Conservation (phyloP, 2,113 vertebrate genomes). For the Percopsis transmontana region DNA sequence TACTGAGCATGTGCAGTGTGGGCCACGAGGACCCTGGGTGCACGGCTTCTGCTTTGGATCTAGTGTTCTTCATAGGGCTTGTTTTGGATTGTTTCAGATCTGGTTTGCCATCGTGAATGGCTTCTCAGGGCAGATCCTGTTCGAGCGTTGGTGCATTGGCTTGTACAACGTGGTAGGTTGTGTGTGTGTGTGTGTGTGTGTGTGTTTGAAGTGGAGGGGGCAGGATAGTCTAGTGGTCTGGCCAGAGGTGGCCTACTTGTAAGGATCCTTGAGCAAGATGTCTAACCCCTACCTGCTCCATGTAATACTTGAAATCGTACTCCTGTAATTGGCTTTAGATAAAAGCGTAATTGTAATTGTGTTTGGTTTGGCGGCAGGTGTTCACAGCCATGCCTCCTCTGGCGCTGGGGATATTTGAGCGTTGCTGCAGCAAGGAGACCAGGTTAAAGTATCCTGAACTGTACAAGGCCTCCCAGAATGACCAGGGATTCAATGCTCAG, state of each 20-base stretch:
- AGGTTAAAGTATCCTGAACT: slow-evolving; percentile 15
- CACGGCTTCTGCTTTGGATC: not conserved
- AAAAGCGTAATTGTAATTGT: too few species aligned
- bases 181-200: not conserved
- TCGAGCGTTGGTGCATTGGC: slow-evolving; percentile 88
- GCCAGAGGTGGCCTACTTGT: too few species aligned
- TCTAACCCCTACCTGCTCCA: too few species aligned
- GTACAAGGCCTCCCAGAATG: slow-evolving; percentile 21
- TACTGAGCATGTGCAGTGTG: slow-evolving; percentile 35
- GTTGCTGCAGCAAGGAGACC: slow-evolving; percentile 10
- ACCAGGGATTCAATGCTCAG: slow-evolving; percentile 18
- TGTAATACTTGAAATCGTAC: too few species aligned
- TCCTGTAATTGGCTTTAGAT: too few species aligned
- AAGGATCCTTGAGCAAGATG: too few species aligned
- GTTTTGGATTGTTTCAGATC: slow-evolving; percentile 4
- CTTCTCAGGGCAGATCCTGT: slow-evolving; percentile 88
- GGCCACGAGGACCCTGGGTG: not conserved
- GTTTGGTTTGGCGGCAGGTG: not conserved
- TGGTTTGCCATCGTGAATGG: slow-evolving; percentile 10
- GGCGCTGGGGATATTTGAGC: slow-evolving; percentile 13
- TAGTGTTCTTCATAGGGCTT: too few species aligned
- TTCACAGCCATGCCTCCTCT: slow-evolving; percentile 10
- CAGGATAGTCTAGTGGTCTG: too few species aligned
- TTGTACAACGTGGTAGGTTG: slow-evolving; percentile 87
- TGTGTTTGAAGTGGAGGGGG: not conserved